Conservation (phyloP, 2,113 vertebrate genomes). For the Cervus canadensis region DNA sequence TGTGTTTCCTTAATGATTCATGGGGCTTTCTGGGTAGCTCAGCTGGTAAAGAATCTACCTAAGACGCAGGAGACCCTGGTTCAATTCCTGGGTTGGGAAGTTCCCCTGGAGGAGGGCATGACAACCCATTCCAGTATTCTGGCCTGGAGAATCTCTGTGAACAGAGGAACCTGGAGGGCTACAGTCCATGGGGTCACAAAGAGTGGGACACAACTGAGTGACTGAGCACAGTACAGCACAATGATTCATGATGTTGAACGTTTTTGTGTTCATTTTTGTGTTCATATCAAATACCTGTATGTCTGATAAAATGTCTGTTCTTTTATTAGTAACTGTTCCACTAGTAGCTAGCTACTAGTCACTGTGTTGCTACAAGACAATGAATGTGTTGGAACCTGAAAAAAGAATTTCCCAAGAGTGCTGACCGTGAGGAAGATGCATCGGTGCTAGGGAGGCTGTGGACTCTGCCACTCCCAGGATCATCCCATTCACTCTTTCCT, state of each 20-base stretch:
- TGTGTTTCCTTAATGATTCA: not conserved
- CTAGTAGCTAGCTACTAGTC: not conserved
- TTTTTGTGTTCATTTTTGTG: not conserved
- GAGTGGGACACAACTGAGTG: not conserved
- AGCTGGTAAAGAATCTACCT: not conserved
- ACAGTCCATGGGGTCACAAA: not conserved
- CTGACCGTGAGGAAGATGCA: not conserved
- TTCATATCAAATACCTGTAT: not conserved
- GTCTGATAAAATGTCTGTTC: not conserved
- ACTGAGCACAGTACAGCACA: not conserved
- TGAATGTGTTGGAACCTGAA: not conserved
- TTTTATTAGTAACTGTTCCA: not conserved
- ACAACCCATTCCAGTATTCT: not conserved
- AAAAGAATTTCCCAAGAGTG: not conserved
- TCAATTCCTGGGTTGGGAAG: not conserved
- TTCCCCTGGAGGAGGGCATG: not conserved
- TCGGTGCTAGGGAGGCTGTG: not conserved
- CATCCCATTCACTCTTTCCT: not conserved
- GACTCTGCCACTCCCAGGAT: not conserved
- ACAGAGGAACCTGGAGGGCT: not conserved
- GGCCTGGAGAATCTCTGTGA: not conserved
- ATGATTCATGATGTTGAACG: not conserved
- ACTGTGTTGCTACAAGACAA: not conserved
- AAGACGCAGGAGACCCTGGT: not conserved
- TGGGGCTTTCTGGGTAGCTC: not conserved